Evolutionary conservation across 2,797 vertebrate species (phyloP).

Genomic region (Clamator glandarius): DNA sequence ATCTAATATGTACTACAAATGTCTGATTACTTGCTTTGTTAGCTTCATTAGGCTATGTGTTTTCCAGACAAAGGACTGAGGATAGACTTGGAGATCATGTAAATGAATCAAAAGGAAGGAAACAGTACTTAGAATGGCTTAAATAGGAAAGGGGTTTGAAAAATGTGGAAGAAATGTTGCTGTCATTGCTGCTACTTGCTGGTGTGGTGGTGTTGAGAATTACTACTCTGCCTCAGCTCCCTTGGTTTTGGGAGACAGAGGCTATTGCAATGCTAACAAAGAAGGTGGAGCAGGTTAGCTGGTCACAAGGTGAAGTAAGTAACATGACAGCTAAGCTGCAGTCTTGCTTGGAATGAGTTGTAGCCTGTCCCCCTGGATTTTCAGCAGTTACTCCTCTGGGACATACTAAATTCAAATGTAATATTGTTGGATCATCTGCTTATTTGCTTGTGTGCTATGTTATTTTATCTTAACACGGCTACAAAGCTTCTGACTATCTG

Average conservation of each 20-base stretch:
- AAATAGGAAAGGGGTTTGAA: background rate
- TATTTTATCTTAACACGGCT: background rate
- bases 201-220: background rate
- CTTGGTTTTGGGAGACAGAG: background rate
- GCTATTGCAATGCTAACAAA: background rate
- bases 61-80: background rate
- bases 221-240: background rate
- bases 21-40: background rate
- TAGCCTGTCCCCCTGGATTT: background rate
- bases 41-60: background rate
- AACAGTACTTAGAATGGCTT: fast-evolving
- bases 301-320: background rate
- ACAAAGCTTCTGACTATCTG: background rate
- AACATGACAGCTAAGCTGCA: background rate
- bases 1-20: background rate
- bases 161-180: background rate
- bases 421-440: background rate
- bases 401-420: background rate
- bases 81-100: background rate
- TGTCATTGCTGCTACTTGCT: background rate
- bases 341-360: background rate
- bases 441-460: background rate
- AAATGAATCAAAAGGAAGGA: background rate
- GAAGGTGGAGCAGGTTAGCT: background rate
- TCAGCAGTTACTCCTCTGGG: background rate